phyloP scores from a whole-genome alignment of 2,113 vertebrate species.

The Motacilla tschutschensis region DNA sequence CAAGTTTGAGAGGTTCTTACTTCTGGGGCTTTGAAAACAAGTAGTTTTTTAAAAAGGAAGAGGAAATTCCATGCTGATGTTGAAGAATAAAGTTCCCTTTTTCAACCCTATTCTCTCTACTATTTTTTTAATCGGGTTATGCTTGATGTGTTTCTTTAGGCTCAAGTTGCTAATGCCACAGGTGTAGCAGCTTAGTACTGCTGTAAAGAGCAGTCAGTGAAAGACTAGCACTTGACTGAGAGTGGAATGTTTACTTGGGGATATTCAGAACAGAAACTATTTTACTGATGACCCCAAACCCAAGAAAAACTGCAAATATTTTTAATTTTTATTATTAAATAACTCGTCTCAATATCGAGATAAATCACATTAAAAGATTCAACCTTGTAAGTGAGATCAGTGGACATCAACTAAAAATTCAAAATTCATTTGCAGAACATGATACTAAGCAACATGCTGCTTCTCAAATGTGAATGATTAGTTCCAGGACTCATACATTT shows the following conservation, averaged over 20 bases:
- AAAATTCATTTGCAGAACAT: not conserved
- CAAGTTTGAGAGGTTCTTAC: not conserved
- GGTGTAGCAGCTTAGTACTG: not conserved
- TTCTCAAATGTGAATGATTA: not conserved
- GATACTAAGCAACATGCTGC: not conserved
- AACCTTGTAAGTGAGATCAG: not conserved
- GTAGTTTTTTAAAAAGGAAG: not conserved
- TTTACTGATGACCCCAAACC: not conserved
- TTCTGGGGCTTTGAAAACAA: not conserved
- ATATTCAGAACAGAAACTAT: not conserved
- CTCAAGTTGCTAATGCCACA: not conserved
- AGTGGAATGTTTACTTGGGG: not conserved
- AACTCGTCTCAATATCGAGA: not conserved
- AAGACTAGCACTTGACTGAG: not conserved
- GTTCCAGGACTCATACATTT: not conserved
- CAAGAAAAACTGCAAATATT: not conserved
- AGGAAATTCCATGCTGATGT: not conserved
- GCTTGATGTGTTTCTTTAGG: not conserved
- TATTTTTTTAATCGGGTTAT: not conserved
- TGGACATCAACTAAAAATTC: not conserved
- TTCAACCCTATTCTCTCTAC: not conserved
- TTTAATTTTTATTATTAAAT: not conserved
- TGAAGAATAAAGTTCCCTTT: not conserved
- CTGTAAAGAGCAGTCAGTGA: not conserved
- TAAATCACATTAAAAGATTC: not conserved